Percentiles rank a stretch among this genome's conserved stretches.
These are phyloP conservation scores for Pseudoips prasinana DNA, from an alignment of 2,888 invertebrate genomes.

Conservation along the genomic window DNA sequence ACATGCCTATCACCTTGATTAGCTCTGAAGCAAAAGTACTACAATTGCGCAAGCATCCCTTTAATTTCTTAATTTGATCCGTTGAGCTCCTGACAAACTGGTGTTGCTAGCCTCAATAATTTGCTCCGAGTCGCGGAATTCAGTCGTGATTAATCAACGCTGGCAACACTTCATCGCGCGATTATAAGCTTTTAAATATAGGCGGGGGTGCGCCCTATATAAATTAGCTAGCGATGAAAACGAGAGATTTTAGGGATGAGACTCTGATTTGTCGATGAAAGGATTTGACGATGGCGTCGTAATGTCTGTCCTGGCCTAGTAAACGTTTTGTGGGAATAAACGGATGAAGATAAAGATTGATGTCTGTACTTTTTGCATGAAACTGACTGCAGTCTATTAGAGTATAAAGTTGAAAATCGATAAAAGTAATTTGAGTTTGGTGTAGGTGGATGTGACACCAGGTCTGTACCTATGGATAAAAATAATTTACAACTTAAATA, in stretches of 20 bases:
- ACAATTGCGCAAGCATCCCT: conserved; percentile 11
- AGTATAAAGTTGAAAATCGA: too few species aligned
- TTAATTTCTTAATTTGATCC: conserved; percentile 41
- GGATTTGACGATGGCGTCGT: background rate
- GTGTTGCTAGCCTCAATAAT: conserved; percentile 37
- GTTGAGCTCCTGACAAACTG: conserved; percentile 37
- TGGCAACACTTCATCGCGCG: conserved; percentile 74
- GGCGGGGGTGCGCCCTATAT: conserved; percentile 70
- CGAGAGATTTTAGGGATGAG: conserved; percentile 41
- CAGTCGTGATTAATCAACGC: conserved; percentile 68
- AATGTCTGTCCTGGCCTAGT: too few species aligned
- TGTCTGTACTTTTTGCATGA: too few species aligned
- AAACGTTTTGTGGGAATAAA: too few species aligned
- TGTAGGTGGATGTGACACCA: too few species aligned
- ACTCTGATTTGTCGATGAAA: conserved; percentile 3
- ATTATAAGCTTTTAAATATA: conserved; percentile 79
- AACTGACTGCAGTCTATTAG: too few species aligned
- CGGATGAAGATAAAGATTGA: too few species aligned
- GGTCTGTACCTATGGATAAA: too few species aligned
- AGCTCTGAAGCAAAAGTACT: too few species aligned
- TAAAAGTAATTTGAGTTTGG: too few species aligned
- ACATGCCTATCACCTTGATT: too few species aligned
- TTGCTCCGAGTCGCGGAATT: conserved; percentile 47
- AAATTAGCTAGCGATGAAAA: conserved; percentile 77
- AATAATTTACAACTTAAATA: too few species aligned